Conservation (phyloP, 2,888 invertebrate species). For the Orthosia gracilis region DNA sequence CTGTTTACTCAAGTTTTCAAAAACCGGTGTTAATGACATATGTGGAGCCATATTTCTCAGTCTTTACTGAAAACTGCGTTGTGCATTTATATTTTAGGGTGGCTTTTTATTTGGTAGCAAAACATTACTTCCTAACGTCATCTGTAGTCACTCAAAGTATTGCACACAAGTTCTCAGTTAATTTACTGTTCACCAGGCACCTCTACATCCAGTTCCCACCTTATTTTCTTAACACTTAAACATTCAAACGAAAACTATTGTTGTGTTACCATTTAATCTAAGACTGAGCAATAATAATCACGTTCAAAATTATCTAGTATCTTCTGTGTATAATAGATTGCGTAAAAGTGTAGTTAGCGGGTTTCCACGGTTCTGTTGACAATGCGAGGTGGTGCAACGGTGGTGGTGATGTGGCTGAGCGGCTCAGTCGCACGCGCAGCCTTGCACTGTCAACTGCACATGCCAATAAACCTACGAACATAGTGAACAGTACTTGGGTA, state of each 20-base stretch:
- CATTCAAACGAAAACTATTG: constrained; percentile 71
- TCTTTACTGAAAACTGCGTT: not conserved
- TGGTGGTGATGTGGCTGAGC: constrained; percentile 75
- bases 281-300: constrained; percentile 77
- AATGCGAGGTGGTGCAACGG: constrained; percentile 88
- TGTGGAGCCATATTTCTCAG: not conserved
- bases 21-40: too few species aligned
- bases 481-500: constrained; percentile 21
- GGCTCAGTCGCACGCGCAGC: constrained; percentile 85
- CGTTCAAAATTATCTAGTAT: constrained; percentile 83
- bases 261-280: constrained; percentile 71
- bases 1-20: not conserved
- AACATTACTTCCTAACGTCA: not conserved
- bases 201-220: constrained; percentile 55
- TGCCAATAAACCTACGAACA: constrained; percentile 70
- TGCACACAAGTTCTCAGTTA: not conserved
- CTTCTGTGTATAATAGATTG: constrained; percentile 86
- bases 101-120: not conserved
- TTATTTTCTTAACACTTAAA: constrained; percentile 54
- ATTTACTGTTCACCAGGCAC: constrained; percentile 8
- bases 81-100: not conserved
- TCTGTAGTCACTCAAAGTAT: not conserved
- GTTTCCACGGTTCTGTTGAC: constrained; percentile 89
- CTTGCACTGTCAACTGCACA: constrained; percentile 83
- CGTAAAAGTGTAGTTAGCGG: constrained; percentile 82